Conservation (phyloP, 2,797 vertebrate species). For the Lateolabrax maculatus region DNA sequence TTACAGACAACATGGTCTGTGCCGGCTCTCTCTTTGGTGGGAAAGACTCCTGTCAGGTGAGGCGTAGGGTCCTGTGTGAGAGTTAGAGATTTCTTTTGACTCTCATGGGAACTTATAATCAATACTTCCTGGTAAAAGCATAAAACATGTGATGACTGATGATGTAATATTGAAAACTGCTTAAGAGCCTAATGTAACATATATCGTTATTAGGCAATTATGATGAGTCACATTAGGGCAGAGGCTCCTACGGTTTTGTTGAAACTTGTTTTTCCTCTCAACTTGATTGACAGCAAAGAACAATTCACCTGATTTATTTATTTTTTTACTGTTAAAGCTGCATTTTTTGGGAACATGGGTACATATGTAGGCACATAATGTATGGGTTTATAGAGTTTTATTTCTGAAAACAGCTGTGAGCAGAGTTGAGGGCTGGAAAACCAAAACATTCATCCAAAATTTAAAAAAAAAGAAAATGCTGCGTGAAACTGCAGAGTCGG, state of each 20-base stretch:
- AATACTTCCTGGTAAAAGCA: neutral
- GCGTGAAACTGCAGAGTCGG: no score
- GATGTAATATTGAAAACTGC: neutral
- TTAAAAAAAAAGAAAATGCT: neutral
- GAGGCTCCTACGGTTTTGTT: neutral
- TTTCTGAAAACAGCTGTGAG: neutral
- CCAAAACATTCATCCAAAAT: neutral
- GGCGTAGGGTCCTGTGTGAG: neutral
- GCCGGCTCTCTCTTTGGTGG: constrained; percentile 80
- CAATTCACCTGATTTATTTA: neutral
- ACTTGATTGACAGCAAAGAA: neutral
- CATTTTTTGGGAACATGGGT: neutral
- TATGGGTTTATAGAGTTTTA: no score
- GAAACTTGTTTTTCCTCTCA: neutral
- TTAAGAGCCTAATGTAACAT: neutral
- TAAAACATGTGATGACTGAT: neutral
- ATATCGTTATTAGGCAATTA: neutral
- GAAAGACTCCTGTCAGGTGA: constrained; percentile 87
- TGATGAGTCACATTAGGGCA: neutral
- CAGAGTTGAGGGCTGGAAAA: neutral
- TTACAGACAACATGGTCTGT: constrained; percentile 86
- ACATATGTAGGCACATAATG: no score
- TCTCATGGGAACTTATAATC: neutral
- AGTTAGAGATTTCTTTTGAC: neutral
- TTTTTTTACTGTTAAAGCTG: neutral